A percentile compares a stretch with the other conserved stretches of the same genome.
phyloP scores from a whole-genome alignment of 2,113 vertebrate species.

The Rhizomys pruinosus region DNA sequence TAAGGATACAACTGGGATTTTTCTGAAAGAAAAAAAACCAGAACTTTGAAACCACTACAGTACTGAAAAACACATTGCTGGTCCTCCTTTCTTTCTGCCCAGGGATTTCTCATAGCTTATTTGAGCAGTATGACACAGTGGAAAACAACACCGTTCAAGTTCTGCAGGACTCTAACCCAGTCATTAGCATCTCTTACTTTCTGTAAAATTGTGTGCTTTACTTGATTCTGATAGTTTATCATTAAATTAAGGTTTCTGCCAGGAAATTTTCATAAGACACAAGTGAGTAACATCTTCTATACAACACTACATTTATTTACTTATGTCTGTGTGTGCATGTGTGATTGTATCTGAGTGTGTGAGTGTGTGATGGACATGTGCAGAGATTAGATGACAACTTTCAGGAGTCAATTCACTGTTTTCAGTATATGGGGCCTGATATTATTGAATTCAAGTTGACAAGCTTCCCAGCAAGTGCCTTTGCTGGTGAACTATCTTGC shows the following conservation, averaged over 20 bases:
- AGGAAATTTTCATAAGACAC: not conserved
- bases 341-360: too few relatives aligned
- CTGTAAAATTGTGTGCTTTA: not conserved
- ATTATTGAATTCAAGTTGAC: not conserved
- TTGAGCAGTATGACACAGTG: not conserved
- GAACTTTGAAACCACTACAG: not conserved
- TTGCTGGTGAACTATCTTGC: not conserved
- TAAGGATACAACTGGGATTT: not conserved
- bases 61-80: not conserved
- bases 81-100: not conserved
- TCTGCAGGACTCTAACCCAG: not conserved
- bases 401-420: not conserved
- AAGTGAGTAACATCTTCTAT: not conserved
- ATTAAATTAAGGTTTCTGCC: slow-evolving; percentile 28
- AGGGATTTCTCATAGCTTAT: not conserved
- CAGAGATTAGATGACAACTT: not conserved
- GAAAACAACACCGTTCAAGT: not conserved
- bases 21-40: not conserved
- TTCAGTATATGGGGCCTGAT: not conserved
- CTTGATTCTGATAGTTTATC: not conserved
- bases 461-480: not conserved
- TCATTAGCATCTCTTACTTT: not conserved
- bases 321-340: not conserved
- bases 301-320: not conserved
- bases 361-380: too few relatives aligned